phyloP scores from a whole-genome alignment of 2,113 vertebrate genomes.

The Polypterus bichir region DNA sequence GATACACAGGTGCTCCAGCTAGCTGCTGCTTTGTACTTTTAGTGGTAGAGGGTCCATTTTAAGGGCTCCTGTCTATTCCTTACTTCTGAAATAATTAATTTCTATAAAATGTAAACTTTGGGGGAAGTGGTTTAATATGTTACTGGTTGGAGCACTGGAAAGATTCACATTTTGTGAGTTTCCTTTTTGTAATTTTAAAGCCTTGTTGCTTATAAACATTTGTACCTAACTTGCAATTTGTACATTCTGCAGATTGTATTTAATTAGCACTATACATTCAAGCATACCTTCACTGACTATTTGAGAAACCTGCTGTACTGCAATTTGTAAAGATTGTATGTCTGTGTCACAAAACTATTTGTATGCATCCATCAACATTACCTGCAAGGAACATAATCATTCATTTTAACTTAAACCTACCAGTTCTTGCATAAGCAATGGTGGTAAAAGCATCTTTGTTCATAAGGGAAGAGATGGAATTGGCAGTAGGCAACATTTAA shows the following conservation, averaged over 20 bases:
- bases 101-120: neutral
- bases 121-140: constrained; percentile 14
- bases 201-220: neutral
- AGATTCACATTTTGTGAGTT: constrained; percentile 33
- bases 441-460: too few relatives aligned
- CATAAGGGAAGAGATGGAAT: too few relatives aligned
- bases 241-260: neutral
- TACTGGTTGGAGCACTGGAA: constrained; percentile 44
- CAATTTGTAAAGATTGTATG: neutral
- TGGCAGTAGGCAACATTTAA: too few relatives aligned
- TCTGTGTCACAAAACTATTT: neutral
- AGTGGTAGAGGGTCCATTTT: constrained; percentile 29
- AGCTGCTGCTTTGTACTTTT: constrained; percentile 28
- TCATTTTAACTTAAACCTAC: too few relatives aligned
- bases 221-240: neutral
- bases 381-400: too few relatives aligned
- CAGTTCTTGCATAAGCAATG: too few relatives aligned
- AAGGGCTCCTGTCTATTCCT: constrained; percentile 5
- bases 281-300: neutral
- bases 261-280: neutral
- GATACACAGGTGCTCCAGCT: constrained; percentile 51
- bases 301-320: neutral
- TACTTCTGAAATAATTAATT: constrained; percentile 5
- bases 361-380: too few relatives aligned
- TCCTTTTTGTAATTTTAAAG: constrained; percentile 28